These are phyloP conservation scores for Exephanes ischioxanthus DNA, from an alignment of 2,888 invertebrate species.

Conservation along the genomic window DNA sequence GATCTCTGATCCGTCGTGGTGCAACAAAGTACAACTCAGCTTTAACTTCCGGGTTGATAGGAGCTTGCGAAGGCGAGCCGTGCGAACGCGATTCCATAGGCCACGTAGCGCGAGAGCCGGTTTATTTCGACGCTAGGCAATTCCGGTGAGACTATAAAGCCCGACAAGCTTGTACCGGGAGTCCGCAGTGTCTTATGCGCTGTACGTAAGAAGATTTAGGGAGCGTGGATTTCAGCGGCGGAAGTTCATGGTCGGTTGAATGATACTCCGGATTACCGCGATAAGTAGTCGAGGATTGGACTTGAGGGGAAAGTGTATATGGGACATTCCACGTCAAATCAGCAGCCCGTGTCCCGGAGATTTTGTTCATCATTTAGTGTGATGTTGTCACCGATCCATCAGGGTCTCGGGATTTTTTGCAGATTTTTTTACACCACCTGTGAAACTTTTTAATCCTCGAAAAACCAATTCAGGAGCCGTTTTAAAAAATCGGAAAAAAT, in stretches of 20 bases:
- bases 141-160: slow-evolving; percentile 38
- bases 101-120: not conserved
- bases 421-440: no score
- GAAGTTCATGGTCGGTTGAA: slow-evolving; percentile 13
- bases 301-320: not conserved
- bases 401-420: no score
- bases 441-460: no score
- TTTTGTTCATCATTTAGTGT: no score
- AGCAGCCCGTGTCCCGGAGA: no score
- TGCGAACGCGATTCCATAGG: slow-evolving; percentile 8
- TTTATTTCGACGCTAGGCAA: slow-evolving; percentile 20
- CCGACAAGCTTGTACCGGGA: slow-evolving; percentile 19
- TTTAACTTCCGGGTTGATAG: slow-evolving; percentile 1
- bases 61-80: not conserved
- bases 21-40: not conserved
- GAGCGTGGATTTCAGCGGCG: slow-evolving; percentile 19
- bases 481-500: no score
- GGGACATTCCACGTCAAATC: no score
- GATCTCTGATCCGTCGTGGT: not conserved
- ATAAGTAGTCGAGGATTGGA: slow-evolving; percentile 27
- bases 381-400: no score
- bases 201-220: slow-evolving; percentile 17
- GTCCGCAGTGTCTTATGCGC: slow-evolving; percentile 21
- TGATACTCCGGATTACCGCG: slow-evolving; percentile 26
- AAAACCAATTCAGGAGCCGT: no score